Conservation (phyloP, 2,113 vertebrate species). For the Hymenochirus boettgeri region DNA sequence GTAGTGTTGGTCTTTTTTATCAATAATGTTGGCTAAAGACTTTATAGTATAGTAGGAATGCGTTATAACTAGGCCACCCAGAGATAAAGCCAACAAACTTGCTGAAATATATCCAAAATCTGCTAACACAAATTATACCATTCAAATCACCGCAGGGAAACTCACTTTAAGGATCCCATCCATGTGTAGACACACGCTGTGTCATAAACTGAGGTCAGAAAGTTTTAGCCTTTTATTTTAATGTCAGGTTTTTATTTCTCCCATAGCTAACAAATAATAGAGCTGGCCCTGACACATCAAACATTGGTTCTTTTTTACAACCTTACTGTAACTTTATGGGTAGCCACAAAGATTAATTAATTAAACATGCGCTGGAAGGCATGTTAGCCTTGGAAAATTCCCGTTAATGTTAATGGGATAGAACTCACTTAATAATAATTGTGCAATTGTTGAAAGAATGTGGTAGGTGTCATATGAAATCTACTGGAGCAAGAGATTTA, state of each 20-base stretch:
- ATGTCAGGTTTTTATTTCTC: neutral
- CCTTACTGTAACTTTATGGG: neutral
- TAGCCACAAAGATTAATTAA: neutral
- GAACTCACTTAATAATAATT: neutral
- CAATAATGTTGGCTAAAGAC: conserved; percentile 4
- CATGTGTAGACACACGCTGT: neutral
- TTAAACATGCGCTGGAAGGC: neutral
- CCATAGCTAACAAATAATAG: neutral
- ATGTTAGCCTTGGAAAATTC: no score
- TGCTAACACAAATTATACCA: conserved; percentile 20
- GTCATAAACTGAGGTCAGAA: conserved; percentile 6
- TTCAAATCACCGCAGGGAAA: conserved; percentile 3
- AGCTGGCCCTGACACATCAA: neutral
- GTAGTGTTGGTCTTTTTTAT: conserved; percentile 15
- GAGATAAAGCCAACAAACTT: conserved; percentile 32
- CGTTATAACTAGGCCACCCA: conserved; percentile 24
- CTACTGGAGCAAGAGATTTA: neutral
- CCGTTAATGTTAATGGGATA: neutral
- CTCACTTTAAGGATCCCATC: neutral
- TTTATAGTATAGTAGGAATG: conserved; percentile 31
- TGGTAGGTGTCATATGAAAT: neutral
- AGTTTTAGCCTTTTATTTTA: neutral
- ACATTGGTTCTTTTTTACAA: neutral
- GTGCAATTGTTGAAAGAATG: conserved; percentile 4
- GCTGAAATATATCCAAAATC: conserved; percentile 29